Base-by-base conservation (phyloP, 2,888 invertebrate genomes). In the Drosophila lacicola region DNA sequence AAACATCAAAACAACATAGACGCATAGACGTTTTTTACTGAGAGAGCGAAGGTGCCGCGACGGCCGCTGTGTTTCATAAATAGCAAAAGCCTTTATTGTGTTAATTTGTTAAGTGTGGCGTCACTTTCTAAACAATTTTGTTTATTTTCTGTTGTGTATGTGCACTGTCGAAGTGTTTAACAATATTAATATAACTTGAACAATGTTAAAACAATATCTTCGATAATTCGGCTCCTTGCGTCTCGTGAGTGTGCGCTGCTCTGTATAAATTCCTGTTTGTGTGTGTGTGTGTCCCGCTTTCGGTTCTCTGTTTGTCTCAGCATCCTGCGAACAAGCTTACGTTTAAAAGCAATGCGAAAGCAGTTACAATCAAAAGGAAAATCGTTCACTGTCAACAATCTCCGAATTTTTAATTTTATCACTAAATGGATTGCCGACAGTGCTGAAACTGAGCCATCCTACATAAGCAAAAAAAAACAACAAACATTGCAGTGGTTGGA, bases 221-320 rank as follows among this genome's bases (percentile, higher is more conserved):
- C 37, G 8, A 56, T 75, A 58, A 67, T 51, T 67, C 33, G 46
- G 41, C 33, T 54, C 47, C 21, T 25, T 62, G 57, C 46, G 14
- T 67, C 44, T 60, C 37, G 47, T 55, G 72, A 72, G 71, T 45
- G 60, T 79, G 77, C 79, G 70, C 75, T 78, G 54, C 46, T 68
- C 50, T 55, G 58, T 65, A 54, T 61, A 39, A 39, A 44, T 45
- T 41, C 17, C 9, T 51, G 42, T n/a, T n/a, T n/a, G n/a, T 47
- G 17, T 70, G 50, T 46, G 44, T 57, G 29, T 51, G 37, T 49
- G 21, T 56, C 29, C 29, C 29, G 29, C 8, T 8, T 8, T 8
- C 29, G 8, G 29, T 29, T 0, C 29, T 8, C 29, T 29, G 8
- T 29, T 29, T 29, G 29, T 29, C 29, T 29, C 29, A 29, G 29